Conservation (phyloP, 2,113 vertebrate species). For the Cairina moschata region DNA sequence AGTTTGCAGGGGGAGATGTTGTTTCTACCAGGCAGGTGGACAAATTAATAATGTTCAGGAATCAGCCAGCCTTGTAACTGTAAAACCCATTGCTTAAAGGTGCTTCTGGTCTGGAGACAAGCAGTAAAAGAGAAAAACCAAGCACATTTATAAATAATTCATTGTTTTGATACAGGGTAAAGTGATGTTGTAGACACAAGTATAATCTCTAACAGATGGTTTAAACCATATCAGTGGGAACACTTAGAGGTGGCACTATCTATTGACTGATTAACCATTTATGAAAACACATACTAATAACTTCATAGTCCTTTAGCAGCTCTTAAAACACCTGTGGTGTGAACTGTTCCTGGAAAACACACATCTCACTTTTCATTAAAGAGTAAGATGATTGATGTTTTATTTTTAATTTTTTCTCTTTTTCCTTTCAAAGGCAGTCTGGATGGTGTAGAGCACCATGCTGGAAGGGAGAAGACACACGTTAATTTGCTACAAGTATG, state of each 20-base stretch:
- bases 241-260: neutral
- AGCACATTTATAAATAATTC: neutral
- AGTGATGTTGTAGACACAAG: neutral
- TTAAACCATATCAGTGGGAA: neutral
- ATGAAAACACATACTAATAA: neutral
- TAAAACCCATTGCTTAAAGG: neutral
- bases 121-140: neutral
- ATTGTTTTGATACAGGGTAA: neutral
- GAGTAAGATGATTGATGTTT: neutral
- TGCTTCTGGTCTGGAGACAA: neutral
- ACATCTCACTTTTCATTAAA: neutral
- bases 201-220: neutral
- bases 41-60: neutral
- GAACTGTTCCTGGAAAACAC: neutral
- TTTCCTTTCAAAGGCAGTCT: neutral
- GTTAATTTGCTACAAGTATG: neutral
- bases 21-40: neutral
- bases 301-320: neutral
- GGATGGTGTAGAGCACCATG: neutral
- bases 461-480: fast-evolving
- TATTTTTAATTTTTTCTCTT: neutral
- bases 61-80: neutral
- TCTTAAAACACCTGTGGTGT: neutral
- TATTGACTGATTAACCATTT: neutral
- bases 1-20: neutral